Evolutionary conservation across 1,140 invertebrate genomes (phyloP), one percentile per base, ranked within the genome.

Genomic region (Drosophila oshimai): DNA sequence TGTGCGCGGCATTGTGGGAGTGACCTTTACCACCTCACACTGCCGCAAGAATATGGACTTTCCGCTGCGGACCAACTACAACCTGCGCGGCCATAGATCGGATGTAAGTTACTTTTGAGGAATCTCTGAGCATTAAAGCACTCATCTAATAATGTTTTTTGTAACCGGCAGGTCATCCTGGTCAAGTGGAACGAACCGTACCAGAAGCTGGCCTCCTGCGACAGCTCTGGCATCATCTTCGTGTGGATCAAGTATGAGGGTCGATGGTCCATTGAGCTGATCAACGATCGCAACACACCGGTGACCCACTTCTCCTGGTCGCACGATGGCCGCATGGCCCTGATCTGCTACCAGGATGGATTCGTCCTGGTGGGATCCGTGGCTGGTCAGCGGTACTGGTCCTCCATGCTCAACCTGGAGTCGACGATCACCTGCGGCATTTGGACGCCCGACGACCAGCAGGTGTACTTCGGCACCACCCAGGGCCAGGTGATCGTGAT

Each of bases 191-290:
- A 99, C 92, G 97, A 98, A 91, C 97, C 98, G 0, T 99, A 99
- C 91, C 98, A 99, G 92, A 99, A 99, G 91, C 90, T 99, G 55
- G 98, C 98, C 2, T 98, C 98, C 4, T 99, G 98, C 92, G 99
- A 99, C 92, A 97, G 96, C 78, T 98, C 97, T 0, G 99, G 99
- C 9, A 97, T 99, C 24, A 99, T 99, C 81, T 99, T 99, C 91
- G 98, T 99, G 4, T 99, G 99, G 98, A 99, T 99, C 70, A 99
- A 99, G 90, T 99, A 99, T 91, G 98, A 99, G 90, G 98, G 98
- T 5, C 93, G 98, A 9, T 99, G 98, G 98, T 99, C 98, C 57
- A 99, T 99, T 71, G 99, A 99, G 92, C 93, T 99, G 46, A 99
- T 99, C 84, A 99, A 99, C 91, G 99, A 99, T 92, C 93, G 98